Evolutionary conservation across 2,113 vertebrate genomes (phyloP).

Genomic region (Neotoma lepida): DNA sequence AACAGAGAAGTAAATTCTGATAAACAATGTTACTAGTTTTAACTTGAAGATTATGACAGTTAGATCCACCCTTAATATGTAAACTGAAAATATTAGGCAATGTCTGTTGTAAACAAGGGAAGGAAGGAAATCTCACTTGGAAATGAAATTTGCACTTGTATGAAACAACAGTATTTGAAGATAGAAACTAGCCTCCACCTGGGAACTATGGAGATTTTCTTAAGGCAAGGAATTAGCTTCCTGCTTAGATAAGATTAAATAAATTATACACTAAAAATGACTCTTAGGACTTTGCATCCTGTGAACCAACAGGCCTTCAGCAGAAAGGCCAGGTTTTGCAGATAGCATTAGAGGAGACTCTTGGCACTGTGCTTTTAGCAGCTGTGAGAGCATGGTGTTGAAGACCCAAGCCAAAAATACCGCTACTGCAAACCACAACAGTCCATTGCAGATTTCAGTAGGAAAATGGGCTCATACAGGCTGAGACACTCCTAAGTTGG

Average conservation of each 20-base stretch:
- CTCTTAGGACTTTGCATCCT: neutral
- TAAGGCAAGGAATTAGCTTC: neutral
- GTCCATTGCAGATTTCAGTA: neutral
- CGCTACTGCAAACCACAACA: neutral
- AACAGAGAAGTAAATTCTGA: neutral
- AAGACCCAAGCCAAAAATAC: neutral
- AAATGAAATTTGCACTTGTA: neutral
- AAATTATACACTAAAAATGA: constrained; percentile 28
- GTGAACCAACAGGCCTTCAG: neutral
- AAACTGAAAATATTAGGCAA: neutral
- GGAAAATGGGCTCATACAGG: neutral
- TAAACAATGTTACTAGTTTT: neutral
- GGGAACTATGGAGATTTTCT: neutral
- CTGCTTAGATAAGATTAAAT: constrained; percentile 14
- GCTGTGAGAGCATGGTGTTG: neutral
- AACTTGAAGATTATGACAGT: neutral
- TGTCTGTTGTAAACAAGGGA: neutral
- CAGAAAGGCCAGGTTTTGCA: neutral
- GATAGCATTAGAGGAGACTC: rapidly evolving
- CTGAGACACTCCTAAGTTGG: neutral
- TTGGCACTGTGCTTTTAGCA: neutral
- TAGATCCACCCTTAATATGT: neutral
- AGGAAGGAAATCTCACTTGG: neutral
- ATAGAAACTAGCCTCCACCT: neutral
- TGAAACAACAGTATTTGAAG: constrained; percentile 28